A percentile compares a stretch with the other conserved stretches of the same genome.
Conservation (phyloP, 2,888 invertebrate species). For the Eretmocerus hayati region DNA sequence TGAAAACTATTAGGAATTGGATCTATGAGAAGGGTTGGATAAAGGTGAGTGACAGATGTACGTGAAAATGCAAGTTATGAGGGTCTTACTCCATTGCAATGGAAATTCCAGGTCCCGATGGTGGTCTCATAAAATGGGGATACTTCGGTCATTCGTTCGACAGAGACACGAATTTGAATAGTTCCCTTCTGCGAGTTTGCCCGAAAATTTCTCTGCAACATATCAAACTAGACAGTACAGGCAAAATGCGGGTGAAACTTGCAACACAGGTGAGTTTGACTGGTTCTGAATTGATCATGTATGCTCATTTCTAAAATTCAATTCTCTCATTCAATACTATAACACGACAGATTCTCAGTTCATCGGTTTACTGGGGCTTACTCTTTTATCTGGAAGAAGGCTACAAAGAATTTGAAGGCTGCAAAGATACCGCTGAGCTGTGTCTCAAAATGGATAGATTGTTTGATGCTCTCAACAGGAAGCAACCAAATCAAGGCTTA, state of each 20-base stretch:
- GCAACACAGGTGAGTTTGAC: constrained; percentile 13
- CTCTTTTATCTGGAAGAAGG: not conserved
- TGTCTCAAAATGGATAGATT: not conserved
- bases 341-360: not conserved
- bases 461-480: not conserved
- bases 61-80: not conserved
- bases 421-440: not conserved
- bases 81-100: not conserved
- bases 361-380: not conserved
- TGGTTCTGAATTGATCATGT: not conserved
- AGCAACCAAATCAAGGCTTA: not conserved
- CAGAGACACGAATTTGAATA: not conserved
- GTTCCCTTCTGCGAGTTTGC: no score
- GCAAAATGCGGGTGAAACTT: constrained; percentile 18
- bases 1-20: constrained; percentile 6
- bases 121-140: not conserved
- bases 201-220: constrained; percentile 12
- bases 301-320: no score
- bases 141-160: not conserved
- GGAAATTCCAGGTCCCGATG: not conserved
- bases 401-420: not conserved
- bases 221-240: constrained; percentile 9
- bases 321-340: no score
- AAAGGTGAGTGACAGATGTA: constrained; percentile 1
- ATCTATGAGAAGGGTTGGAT: constrained; percentile 1